Conservation (phyloP, 2,113 vertebrate species). For the Nibea coibor region DNA sequence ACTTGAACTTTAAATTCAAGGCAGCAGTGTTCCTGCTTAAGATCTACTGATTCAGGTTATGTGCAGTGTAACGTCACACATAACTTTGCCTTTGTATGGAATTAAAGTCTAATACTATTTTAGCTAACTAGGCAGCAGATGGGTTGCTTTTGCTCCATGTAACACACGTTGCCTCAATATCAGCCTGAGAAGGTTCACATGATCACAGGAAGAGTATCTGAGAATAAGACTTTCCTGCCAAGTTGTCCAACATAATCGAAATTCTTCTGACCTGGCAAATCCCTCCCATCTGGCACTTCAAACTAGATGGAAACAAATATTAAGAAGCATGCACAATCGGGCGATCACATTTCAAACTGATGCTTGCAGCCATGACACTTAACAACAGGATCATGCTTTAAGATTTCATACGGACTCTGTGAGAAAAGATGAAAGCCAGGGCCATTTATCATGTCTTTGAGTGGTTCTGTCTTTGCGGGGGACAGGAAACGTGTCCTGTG, state of each 20-base stretch:
- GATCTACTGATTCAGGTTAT: background rate
- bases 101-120: constrained; percentile 5
- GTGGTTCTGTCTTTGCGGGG: constrained; percentile 68
- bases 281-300: constrained; percentile 45
- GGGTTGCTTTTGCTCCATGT: constrained; percentile 33
- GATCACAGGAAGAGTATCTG: constrained; percentile 43
- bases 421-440: constrained; percentile 55
- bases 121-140: constrained; percentile 21
- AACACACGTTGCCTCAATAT: constrained; percentile 26
- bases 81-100: background rate
- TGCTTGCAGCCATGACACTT: constrained; percentile 28
- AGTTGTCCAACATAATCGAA: constrained; percentile 14
- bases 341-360: constrained; percentile 33
- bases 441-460: constrained; percentile 70
- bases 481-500: constrained; percentile 80
- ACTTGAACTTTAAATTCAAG: background rate
- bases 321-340: background rate
- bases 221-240: constrained; percentile 25
- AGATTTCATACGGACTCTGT: constrained; percentile 52
- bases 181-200: constrained; percentile 41
- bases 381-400: constrained; percentile 36
- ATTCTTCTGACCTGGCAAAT: constrained; percentile 39
- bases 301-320: constrained; percentile 6
- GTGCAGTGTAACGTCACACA: background rate
- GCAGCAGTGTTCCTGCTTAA: background rate